A percentile compares a stretch with the other conserved stretches of the same genome.
Conservation (phyloP, 2,888 invertebrate genomes). For the Patella pellucida region DNA sequence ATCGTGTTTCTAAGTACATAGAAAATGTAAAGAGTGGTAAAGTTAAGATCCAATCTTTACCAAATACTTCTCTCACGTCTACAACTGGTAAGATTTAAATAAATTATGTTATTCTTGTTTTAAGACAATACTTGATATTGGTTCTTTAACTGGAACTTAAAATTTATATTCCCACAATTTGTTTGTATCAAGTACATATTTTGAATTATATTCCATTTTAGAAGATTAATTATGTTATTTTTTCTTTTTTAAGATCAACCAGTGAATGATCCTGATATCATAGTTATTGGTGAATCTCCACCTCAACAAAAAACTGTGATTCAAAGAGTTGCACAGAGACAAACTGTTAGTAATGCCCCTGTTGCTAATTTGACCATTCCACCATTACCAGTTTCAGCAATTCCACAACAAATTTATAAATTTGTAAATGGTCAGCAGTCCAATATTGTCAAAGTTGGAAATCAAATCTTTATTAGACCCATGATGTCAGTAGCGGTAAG, state of each 20-base stretch:
- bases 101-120: no score
- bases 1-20: constrained; percentile 16
- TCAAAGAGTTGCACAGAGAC: neutral
- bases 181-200: no score
- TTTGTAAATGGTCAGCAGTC: constrained; percentile 37
- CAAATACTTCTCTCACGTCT: neutral
- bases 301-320: constrained; percentile 24
- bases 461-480: constrained; percentile 44
- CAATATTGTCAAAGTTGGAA: constrained; percentile 16
- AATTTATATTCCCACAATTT: no score
- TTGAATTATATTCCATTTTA: no score
- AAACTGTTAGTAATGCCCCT: constrained; percentile 8
- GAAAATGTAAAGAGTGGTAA: constrained; percentile 10
- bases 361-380: neutral
- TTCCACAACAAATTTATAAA: constrained; percentile 46
- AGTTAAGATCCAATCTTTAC: neutral
- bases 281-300: constrained; percentile 54
- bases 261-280: constrained; percentile 43
- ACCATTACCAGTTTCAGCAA: constrained; percentile 3
- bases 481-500: constrained; percentile 44
- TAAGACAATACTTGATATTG: no score
- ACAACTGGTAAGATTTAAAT: neutral
- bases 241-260: constrained; percentile 12
- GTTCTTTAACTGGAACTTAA: no score
- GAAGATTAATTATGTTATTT: no score